Percentiles rank a stretch among this genome's conserved stretches.
Evolutionary conservation across 2,797 vertebrate genomes (phyloP).

Genomic region (Huso huso): DNA sequence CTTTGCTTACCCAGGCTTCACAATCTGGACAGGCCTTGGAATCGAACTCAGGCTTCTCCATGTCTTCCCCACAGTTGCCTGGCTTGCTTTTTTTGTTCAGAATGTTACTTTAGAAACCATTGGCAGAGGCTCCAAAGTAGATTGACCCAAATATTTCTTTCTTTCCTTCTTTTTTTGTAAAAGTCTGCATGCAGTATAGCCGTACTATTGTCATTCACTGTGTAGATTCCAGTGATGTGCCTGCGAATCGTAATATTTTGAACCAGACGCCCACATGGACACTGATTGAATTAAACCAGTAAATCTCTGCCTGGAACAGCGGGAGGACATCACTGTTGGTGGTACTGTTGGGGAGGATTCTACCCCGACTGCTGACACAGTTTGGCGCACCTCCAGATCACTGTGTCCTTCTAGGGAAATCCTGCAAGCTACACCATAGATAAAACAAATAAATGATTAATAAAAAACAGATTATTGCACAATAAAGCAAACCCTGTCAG

Average conservation of each 20-base stretch:
- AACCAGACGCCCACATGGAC: conserved; percentile 29
- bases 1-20: conserved; percentile 13
- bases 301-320: conserved; percentile 28
- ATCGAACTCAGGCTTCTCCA: not conserved
- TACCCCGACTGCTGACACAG: conserved; percentile 4
- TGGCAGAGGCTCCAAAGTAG: conserved; percentile 33
- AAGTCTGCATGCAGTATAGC: too few relatives aligned
- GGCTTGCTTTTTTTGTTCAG: conserved; percentile 17
- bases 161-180: too few relatives aligned
- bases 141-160: conserved; percentile 28
- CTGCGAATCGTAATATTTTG: conserved; percentile 21
- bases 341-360: conserved; percentile 1
- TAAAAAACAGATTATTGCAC: conserved; percentile 39
- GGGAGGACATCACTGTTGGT: conserved; percentile 8
- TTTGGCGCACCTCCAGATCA: conserved; percentile 15
- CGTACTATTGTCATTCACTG: too few relatives aligned
- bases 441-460: conserved; percentile 4
- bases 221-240: too few relatives aligned
- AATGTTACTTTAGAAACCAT: conserved; percentile 32
- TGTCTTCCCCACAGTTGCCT: not conserved
- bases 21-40: conserved; percentile 17
- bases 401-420: conserved; percentile 16
- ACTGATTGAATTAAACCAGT: conserved; percentile 34
- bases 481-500: conserved; percentile 42
- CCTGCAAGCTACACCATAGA: conserved; percentile 17